Conservation (phyloP, 2,113 vertebrate genomes). For the Notothenia coriiceps region DNA sequence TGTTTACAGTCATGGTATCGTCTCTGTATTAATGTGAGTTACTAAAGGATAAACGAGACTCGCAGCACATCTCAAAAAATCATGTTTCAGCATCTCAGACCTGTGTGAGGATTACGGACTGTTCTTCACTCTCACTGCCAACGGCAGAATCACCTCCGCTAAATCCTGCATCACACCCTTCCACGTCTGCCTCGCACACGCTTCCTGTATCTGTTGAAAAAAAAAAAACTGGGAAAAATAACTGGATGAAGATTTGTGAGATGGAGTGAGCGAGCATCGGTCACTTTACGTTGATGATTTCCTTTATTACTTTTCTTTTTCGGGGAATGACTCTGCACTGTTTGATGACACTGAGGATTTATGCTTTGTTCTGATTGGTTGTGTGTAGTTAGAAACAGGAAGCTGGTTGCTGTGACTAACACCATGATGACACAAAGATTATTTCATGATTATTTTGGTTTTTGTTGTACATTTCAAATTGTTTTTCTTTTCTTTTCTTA, state of each 20-base stretch:
- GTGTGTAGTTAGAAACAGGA: conserved; percentile 45
- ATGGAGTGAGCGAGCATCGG: conserved; percentile 30
- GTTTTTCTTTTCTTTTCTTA: conserved; percentile 25
- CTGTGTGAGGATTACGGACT: conserved; percentile 1
- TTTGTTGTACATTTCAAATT: conserved; percentile 56
- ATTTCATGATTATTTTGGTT: conserved; percentile 40
- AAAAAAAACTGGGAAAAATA: conserved; percentile 14
- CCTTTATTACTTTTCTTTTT: not conserved
- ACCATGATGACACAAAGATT: conserved; percentile 69
- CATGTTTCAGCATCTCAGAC: not conserved
- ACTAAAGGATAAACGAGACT: not conserved
- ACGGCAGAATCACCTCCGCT: not conserved
- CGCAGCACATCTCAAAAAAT: conserved; percentile 2
- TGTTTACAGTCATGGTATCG: not conserved
- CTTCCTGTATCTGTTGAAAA: conserved; percentile 53
- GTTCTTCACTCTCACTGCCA: conserved; percentile 2
- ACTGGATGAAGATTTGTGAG: not conserved
- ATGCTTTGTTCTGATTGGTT: conserved; percentile 62
- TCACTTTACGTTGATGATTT: conserved; percentile 56
- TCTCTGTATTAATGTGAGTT: not conserved
- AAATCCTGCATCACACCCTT: not conserved
- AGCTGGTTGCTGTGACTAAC: conserved; percentile 62
- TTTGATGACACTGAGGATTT: conserved; percentile 30
- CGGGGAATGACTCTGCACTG: conserved; percentile 26
- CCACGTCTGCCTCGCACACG: conserved; percentile 37